These are phyloP conservation scores for Rhincodon typus DNA, from an alignment of 2,797 vertebrate genomes.

Conservation along the genomic window DNA sequence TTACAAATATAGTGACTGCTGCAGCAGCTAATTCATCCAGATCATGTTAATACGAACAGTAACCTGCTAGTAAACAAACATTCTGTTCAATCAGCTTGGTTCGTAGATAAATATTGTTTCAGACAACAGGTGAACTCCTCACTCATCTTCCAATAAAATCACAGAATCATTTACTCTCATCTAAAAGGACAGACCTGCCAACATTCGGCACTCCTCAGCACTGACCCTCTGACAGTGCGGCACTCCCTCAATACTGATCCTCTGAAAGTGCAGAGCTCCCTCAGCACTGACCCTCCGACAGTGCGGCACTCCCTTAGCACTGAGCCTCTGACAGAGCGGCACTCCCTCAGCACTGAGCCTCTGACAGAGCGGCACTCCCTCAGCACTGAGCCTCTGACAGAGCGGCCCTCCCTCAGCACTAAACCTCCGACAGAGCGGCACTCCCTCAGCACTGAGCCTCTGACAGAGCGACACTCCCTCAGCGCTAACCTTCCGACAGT, in stretches of 20 bases:
- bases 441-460: too few species aligned
- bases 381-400: too few species aligned
- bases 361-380: too few species aligned
- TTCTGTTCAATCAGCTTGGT: neutral
- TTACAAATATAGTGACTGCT: neutral
- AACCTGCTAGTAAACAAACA: neutral
- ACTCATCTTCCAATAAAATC: neutral
- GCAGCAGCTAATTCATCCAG: neutral
- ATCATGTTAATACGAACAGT: neutral
- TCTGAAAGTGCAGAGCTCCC: neutral
- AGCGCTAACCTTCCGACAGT: too few species aligned
- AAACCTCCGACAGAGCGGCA: too few species aligned
- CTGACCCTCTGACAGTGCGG: neutral
- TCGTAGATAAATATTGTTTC: neutral
- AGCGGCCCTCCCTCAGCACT: too few species aligned
- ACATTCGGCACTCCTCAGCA: neutral
- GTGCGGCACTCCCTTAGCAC: too few species aligned
- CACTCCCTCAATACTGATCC: neutral
- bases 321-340: too few species aligned
- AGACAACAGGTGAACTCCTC: neutral
- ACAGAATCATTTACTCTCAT: neutral
- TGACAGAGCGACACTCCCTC: too few species aligned
- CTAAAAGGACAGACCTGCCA: neutral
- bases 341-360: too few species aligned
- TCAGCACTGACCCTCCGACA: too few species aligned